phyloP scores from a whole-genome alignment of 2,113 vertebrate genomes.

The Choloepus hoffmanni region DNA sequence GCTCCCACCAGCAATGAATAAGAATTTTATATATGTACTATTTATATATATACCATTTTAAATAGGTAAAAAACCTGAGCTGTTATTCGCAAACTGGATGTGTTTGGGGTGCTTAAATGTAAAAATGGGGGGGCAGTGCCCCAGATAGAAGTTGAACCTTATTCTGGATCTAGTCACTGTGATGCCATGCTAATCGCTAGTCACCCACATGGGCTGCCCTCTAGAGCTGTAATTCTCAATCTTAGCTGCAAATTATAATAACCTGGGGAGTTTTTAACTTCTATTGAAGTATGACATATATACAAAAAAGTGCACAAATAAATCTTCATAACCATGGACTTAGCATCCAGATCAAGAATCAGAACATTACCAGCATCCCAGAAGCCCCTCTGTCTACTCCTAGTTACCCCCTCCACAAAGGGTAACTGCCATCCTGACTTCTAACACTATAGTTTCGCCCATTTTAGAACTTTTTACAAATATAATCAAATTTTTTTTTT shows the following conservation, averaged over 20 bases:
- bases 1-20: too few species aligned
- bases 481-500: neutral
- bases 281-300: too few species aligned
- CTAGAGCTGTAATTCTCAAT: neutral
- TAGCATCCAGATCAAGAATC: neutral
- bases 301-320: neutral
- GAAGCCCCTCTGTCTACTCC: neutral
- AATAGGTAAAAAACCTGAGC: neutral
- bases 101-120: neutral
- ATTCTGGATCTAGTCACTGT: neutral
- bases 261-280: neutral
- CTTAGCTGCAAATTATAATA: neutral
- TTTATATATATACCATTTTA: neutral
- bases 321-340: neutral
- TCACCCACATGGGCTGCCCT: neutral
- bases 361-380: neutral
- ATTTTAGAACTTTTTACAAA: neutral
- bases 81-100: neutral
- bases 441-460: neutral
- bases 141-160: neutral
- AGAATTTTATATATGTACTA: too few species aligned
- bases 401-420: neutral
- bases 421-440: neutral
- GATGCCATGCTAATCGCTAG: neutral
- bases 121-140: neutral